Evolutionary conservation across 2,888 invertebrate species (phyloP), one percentile per base, ranked within the genome.

Genomic region (Drosophila engyochracea): DNA sequence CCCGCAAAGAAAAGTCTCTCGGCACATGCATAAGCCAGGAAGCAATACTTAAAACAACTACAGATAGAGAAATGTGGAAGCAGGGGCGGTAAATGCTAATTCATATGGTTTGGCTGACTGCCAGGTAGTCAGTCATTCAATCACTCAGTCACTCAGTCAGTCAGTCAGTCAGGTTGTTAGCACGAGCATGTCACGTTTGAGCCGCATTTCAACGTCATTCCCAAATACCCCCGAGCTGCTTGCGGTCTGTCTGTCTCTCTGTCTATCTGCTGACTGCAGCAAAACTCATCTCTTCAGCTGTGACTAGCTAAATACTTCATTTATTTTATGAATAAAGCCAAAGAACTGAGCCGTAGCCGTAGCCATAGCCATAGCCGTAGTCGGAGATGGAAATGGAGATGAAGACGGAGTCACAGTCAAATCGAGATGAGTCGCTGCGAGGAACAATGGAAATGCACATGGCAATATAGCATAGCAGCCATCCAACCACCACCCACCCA

Each of bases 321-420:
- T 89, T 91, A 87, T 89, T 89, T 84, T 82, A 90, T 89, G 91
- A 91, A 91, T 86, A 85, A 90, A 64, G 25, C 49, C 59, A 59
- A 61, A 68, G 66, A 63, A 60, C 74, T 58, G 58, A 58, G 30
- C 57, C 57, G 5, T 30, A 39, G 10, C 28, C 35, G 0, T 35
- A 35, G 33, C 33, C 33, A 4, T 35, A 1, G 33, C 33, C 33
- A 0, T 33, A 33, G 35, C 10, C 39, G 31, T n/a, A 53, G 47
- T n/a, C 9, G 30, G 55, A 54, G 58, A n/a, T 31, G 33, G 55
- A 52, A 16, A 25, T 47, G 19, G 69, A 54, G 65, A n/a, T 37
- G 51, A 33, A 22, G 22, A 25, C 22, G 47, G 47, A 59, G 76
- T 60, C 44, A 58, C 28, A 59, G 52, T 68, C 68, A 44, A 70